Percentiles rank a stretch among this genome's conserved stretches.
These are phyloP conservation scores for Pitangus sulphuratus DNA, from an alignment of 2,797 vertebrate species.

Conservation along the genomic window DNA sequence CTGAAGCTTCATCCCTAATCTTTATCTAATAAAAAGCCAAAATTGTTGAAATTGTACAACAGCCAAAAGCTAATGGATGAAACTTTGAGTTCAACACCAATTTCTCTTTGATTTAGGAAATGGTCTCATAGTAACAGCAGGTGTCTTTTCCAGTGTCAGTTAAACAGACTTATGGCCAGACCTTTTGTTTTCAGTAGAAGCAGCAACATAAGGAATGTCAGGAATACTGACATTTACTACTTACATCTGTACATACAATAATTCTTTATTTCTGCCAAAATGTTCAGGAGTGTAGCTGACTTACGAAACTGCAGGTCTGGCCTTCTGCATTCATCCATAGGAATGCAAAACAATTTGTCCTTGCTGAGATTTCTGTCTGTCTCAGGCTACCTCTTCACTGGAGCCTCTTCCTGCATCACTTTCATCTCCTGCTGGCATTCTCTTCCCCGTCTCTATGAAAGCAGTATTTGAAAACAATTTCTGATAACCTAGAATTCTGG, in stretches of 20 bases:
- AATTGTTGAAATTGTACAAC: not conserved
- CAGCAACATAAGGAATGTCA: not conserved
- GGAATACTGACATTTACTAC: not conserved
- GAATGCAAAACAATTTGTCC: not conserved
- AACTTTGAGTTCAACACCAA: not conserved
- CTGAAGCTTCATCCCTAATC: not conserved
- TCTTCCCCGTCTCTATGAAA: not conserved
- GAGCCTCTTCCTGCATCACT: not conserved
- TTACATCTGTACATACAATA: not conserved
- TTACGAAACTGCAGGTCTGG: not conserved
- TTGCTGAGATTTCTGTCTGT: not conserved
- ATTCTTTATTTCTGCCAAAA: not conserved
- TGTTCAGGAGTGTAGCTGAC: not conserved
- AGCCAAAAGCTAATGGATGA: not conserved
- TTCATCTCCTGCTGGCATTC: not conserved
- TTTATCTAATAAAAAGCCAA: not conserved
- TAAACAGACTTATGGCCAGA: not conserved
- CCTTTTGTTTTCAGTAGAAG: not conserved
- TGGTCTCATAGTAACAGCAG: not conserved
- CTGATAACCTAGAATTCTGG: not conserved
- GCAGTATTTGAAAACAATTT: not conserved
- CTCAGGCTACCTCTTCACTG: not conserved
- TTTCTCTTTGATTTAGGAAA: not conserved
- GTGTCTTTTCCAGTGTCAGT: not conserved
- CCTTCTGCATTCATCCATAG: not conserved